Evolutionary conservation across 2,113 vertebrate genomes (phyloP), one percentile per base, ranked within the genome.

Genomic region (Hirundichthys speculiger): DNA sequence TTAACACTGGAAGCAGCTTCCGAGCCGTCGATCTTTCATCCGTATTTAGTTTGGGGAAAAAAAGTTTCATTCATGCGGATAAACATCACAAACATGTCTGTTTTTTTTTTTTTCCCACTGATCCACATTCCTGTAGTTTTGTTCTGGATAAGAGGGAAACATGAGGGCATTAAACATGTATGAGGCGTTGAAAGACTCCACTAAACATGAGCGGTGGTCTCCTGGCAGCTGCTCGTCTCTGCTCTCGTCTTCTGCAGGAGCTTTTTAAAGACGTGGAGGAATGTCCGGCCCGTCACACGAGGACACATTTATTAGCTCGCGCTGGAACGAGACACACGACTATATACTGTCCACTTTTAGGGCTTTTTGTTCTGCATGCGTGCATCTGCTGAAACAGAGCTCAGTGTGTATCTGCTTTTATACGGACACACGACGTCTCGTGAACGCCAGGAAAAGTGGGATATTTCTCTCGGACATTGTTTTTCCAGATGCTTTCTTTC

Each of bases 191-290:
- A 22, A 48, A 3, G 73, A 22, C 67, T 73, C 57, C 55, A 0
- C 46, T 43, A 2, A 63, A 41, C 75, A 41, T 22, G 72, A 52
- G 52, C 30, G 81, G 79, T 73, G 81, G 63, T 80, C 76, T 73
- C 52, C 39, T 64, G 79, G 70, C 79, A 83, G 82, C 85, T 73
- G 82, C 71, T 85, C 82, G 68, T 69, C 74, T 27, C 58, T 54
- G 64, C 55, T 80, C 57, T 7, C 11, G n/a, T 34, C 30, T 80
- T 76, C 59, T 74, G 59, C 70, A 25, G 72, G 61, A 80, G 79
- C 82, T 85, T 83, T 85, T 87, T 87, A 83, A 87, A 83, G 82
- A 57, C 67, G 27, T 63, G 73, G 18, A 81, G 81, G 84, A 84
- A 86, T 66, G 73, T 25, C 73, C 10, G 71, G 69, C 67, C 45